A percentile compares a stretch with the other conserved stretches of the same genome.
Evolutionary conservation across 2,888 invertebrate genomes (phyloP).

Genomic region (Holacanthella duospinosa): DNA sequence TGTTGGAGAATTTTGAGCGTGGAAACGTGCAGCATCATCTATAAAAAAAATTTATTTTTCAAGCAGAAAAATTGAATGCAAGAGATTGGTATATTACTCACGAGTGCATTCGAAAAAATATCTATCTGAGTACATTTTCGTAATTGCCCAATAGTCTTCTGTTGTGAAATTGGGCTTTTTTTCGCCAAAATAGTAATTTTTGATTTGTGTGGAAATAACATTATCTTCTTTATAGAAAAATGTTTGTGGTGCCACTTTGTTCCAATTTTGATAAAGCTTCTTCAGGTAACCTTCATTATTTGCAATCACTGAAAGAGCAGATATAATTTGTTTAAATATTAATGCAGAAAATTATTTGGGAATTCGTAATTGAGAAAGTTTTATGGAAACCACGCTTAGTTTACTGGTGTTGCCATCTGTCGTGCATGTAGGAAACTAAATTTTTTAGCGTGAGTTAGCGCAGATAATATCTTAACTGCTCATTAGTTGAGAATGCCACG

Average conservation of each 20-base stretch:
- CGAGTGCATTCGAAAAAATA: not conserved
- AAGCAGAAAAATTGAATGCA: not conserved
- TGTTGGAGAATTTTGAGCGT: not conserved
- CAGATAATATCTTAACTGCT: not conserved
- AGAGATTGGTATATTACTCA: not conserved
- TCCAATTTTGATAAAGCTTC: not conserved
- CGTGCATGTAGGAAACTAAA: no score
- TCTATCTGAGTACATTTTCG: not conserved
- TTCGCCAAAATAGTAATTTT: not conserved
- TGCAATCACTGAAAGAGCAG: not conserved
- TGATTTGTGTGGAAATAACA: not conserved
- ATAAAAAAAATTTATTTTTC: not conserved
- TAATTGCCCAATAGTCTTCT: not conserved
- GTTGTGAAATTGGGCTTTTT: not conserved
- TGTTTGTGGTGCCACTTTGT: not conserved
- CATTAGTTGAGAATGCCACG: no score
- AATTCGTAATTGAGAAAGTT: not conserved
- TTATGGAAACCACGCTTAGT: no score
- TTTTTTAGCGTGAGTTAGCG: no score
- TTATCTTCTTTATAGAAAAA: not conserved
- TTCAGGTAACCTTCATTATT: not conserved
- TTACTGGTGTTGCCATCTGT: no score
- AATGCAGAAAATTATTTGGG: no score
- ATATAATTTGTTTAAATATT: not conserved
- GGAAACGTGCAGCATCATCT: not conserved